These are phyloP conservation scores for Ifrita kowaldi DNA, from an alignment of 2,113 vertebrate genomes.

Conservation along the genomic window DNA sequence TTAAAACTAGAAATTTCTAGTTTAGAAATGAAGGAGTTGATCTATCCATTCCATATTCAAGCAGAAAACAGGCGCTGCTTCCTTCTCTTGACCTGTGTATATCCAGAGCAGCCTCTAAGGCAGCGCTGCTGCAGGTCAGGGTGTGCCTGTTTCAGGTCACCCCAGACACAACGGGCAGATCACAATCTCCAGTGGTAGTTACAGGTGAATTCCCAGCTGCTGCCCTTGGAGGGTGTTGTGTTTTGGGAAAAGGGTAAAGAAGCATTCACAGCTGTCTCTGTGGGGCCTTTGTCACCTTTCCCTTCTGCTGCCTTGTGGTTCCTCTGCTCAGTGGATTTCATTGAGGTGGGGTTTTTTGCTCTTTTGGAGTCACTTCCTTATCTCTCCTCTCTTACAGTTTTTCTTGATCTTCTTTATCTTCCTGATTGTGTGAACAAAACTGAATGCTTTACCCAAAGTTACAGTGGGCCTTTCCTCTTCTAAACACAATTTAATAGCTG, in stretches of 20 bases:
- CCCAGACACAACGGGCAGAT: not conserved
- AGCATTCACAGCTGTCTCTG: not conserved
- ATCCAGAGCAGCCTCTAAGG: not conserved
- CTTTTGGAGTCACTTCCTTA: not conserved
- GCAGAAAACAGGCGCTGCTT: fast-evolving
- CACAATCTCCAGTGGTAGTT: not conserved
- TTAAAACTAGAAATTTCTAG: not conserved
- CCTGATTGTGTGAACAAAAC: not conserved
- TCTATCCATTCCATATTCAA: not conserved
- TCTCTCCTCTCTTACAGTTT: not conserved
- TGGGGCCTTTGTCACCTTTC: not conserved
- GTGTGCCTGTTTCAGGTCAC: not conserved
- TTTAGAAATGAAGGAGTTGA: not conserved
- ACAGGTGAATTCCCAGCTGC: not conserved
- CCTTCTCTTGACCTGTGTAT: not conserved
- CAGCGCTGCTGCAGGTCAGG: not conserved
- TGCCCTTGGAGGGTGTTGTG: not conserved
- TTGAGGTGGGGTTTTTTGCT: not conserved
- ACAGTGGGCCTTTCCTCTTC: not conserved
- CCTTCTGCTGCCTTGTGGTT: not conserved
- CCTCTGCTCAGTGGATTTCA: not conserved
- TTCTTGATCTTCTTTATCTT: not conserved
- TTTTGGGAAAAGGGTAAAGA: not conserved
- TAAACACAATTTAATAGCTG: not conserved
- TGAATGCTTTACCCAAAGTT: not conserved